Conservation (phyloP, 2,113 vertebrate species). For the Hypanus sabinus region DNA sequence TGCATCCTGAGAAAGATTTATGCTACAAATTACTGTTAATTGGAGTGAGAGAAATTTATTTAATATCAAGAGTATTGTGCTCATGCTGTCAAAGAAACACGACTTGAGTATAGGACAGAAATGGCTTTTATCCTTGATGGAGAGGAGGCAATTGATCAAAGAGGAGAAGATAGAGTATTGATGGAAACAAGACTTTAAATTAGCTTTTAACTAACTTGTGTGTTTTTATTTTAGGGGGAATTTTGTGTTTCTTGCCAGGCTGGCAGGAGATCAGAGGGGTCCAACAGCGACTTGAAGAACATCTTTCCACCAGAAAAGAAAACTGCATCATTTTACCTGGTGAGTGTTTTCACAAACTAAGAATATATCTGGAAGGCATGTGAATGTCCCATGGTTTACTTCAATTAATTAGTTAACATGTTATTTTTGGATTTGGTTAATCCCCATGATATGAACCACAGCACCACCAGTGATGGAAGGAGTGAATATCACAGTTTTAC, state of each 20-base stretch:
- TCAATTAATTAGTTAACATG: neutral
- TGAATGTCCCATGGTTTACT: neutral
- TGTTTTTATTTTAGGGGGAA: constrained; percentile 64
- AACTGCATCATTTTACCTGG: constrained; percentile 77
- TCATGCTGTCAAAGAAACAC: neutral
- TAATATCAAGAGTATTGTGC: neutral
- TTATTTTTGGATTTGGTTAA: neutral
- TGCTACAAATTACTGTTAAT: neutral
- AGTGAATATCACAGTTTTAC: neutral
- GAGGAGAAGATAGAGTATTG: no score
- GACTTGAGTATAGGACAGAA: neutral
- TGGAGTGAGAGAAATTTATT: neutral
- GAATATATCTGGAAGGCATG: neutral
- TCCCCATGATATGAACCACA: neutral
- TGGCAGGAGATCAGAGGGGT: constrained; percentile 92
- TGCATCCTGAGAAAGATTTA: neutral
- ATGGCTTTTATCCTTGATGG: neutral
- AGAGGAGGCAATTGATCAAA: rapidly evolving
- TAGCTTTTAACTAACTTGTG: neutral
- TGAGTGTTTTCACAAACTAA: constrained; percentile 50
- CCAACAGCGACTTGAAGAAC: constrained; percentile 73
- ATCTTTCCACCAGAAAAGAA: constrained; percentile 55
- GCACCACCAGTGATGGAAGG: neutral
- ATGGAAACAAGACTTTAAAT: neutral
- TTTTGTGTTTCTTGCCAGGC: constrained; percentile 91